Evolutionary conservation across 2,113 vertebrate species (phyloP), one percentile per base, ranked within the genome.

Genomic region (Mola mola): DNA sequence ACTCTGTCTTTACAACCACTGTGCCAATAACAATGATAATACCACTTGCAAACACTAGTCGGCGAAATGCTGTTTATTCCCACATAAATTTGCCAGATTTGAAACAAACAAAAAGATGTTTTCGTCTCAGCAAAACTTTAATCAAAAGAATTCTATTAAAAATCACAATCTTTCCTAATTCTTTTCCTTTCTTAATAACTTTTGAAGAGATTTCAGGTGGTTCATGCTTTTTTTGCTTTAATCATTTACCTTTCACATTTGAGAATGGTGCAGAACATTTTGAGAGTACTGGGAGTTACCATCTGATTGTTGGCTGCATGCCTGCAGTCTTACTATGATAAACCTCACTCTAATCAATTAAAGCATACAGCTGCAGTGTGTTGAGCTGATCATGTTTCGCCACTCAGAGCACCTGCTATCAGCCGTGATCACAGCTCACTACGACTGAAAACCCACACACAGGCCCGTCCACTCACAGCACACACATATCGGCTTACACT

Each of bases 341-440:
- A 86, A 85, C 83, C 77, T 75, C 36, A 1, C 68, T 73, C 66
- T 79, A 85, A 88, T 88, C 84, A 83, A 84, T 88, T 86, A 88
- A 80, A 84, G 77, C 81, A 21, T 83, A 60, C 47, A 79, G 71
- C 79, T 60, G 77, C 57, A 42, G 77, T 29, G 75, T 61, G 81
- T 38, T 3, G 53, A 57, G 59, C 57, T 17, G 77, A 84, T 88
- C 66, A 26, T 22, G 60, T 83, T 85, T 81, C 86, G 6, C 57
- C 49, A 19, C 13, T 78, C 75, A 1, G 56, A 78, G 78, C 86
- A 88, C 84, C 84, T 88, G 86, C 84, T 59, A 53, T 79, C 52
- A 31, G 66, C 65, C 64, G n/a, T 57, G 78, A 81, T 75, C 86
- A 19, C 79, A 47, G 44, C 68, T n/a, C 69, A 40, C 20, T n/a